These are phyloP conservation scores for Parauchenoglanis ngamensis DNA, from an alignment of 2,797 vertebrate genomes.

Conservation along the genomic window DNA sequence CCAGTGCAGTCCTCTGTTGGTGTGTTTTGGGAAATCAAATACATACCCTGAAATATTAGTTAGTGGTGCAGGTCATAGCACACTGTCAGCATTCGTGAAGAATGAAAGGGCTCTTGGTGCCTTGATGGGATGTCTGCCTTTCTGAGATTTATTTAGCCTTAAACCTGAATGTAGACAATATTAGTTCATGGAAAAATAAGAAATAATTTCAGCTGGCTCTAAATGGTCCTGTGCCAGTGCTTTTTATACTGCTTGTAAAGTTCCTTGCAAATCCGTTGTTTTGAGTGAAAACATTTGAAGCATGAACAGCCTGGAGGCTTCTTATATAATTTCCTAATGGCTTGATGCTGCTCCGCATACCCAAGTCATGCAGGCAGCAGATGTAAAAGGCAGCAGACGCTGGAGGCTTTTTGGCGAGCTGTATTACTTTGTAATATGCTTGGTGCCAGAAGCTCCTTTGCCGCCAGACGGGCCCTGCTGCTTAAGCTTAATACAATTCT, in stretches of 20 bases:
- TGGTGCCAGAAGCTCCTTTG: slow-evolving; percentile 7
- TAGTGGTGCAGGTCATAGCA: slow-evolving; percentile 25
- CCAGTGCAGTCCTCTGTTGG: not conserved
- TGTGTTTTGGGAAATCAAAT: slow-evolving; percentile 3
- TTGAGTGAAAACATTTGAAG: not conserved
- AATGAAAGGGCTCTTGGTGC: slow-evolving; percentile 58
- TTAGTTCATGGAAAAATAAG: not conserved
- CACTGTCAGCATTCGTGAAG: slow-evolving; percentile 48
- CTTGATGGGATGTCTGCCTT: slow-evolving; percentile 23
- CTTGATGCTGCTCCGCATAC: not conserved
- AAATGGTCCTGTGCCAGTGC: slow-evolving; percentile 24
- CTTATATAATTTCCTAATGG: not conserved
- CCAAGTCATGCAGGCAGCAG: not conserved
- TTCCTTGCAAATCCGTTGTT: not conserved
- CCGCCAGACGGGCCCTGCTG: not conserved
- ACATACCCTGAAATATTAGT: slow-evolving; percentile 27
- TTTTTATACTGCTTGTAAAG: not conserved
- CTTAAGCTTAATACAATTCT: slow-evolving; percentile 7
- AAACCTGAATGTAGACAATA: not conserved
- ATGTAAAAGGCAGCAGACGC: not conserved
- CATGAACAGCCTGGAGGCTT: not conserved
- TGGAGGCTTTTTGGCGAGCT: not conserved
- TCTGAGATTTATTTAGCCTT: slow-evolving; percentile 14
- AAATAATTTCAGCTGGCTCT: not conserved
- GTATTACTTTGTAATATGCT: not conserved